Evolutionary conservation across 1,140 invertebrate genomes (phyloP), one percentile per base, ranked within the genome.

Genomic region (Belonocnema kinseyi): DNA sequence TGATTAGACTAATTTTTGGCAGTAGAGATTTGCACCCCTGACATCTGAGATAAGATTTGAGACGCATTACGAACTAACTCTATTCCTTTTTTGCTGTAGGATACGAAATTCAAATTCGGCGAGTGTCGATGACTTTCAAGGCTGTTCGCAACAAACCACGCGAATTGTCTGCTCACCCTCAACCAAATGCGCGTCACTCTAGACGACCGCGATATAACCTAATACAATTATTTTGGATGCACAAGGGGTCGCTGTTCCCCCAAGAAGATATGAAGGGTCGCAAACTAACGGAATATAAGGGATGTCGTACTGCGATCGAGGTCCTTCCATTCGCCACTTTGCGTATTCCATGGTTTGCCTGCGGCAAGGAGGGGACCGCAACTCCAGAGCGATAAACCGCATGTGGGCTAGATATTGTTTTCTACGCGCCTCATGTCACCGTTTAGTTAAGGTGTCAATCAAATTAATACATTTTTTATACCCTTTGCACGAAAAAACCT

Each of bases 151-250:
- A 84, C 86, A 83, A 86, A 83, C 83, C 79, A 75, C 77, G 83
- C 79, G 82, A 58, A 83, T 66, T 46, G 61, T 66, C 75, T 61
- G 82, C 73, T 80, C 81, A 78, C 82, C 82, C 82, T 81, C 76
- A 66, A 73, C 78, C 66, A 78, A 76, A 76, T 74, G 72, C 80
- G 82, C 84, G 85, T 88, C 84, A 88, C 85, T 88, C 83, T 82
- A 83, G 80, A 81, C 83, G 83, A 86, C 86, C 83, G 84, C 86
- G 85, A 84, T 85, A 85, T 85, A 84, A 87, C 84, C 88, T 89
- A 90, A 90, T 90, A 88, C 88, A 90, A 90, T 90, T 90, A 90
- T 88, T 89, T 89, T 83, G 80, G 82, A 85, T 88, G 85, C 82
- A 84, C 79, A 87, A 86, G 84, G 86, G 88, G 85, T 84, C 81